These are phyloP conservation scores for Acanthoscelides obtectus DNA, from an alignment of 2,888 invertebrate genomes.

Conservation along the genomic window DNA sequence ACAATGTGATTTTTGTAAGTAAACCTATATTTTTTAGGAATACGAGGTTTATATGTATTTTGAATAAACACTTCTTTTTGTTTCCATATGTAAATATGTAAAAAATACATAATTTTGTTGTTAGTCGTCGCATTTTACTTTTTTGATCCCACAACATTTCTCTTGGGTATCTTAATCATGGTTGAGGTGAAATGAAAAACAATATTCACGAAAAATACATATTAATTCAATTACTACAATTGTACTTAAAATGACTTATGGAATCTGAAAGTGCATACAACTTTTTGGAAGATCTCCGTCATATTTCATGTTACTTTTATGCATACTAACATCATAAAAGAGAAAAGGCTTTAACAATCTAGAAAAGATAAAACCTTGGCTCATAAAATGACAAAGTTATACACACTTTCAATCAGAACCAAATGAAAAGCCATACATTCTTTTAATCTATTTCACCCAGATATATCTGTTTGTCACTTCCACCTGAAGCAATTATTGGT, in stretches of 20 bases:
- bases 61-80: conserved; percentile 14
- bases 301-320: too few relatives aligned
- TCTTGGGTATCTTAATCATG: too few relatives aligned
- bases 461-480: conserved; percentile 93
- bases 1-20: conserved; percentile 16
- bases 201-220: background rate
- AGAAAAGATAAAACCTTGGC: too few relatives aligned
- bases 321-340: too few relatives aligned
- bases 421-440: background rate
- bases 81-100: conserved; percentile 26
- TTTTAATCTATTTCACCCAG: conserved; percentile 84
- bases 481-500: conserved; percentile 87
- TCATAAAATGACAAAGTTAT: too few relatives aligned
- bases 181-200: background rate
- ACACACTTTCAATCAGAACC: background rate
- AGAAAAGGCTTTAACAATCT: too few relatives aligned
- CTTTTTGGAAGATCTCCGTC: background rate
- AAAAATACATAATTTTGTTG: conserved; percentile 24
- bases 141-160: background rate
- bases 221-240: background rate
- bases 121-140: conserved; percentile 4
- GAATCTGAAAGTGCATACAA: background rate
- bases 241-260: background rate
- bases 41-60: conserved; percentile 13
- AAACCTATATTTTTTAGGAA: conserved; percentile 12